Conservation (phyloP, 2,113 vertebrate genomes). For the Oreochromis spilurus region DNA sequence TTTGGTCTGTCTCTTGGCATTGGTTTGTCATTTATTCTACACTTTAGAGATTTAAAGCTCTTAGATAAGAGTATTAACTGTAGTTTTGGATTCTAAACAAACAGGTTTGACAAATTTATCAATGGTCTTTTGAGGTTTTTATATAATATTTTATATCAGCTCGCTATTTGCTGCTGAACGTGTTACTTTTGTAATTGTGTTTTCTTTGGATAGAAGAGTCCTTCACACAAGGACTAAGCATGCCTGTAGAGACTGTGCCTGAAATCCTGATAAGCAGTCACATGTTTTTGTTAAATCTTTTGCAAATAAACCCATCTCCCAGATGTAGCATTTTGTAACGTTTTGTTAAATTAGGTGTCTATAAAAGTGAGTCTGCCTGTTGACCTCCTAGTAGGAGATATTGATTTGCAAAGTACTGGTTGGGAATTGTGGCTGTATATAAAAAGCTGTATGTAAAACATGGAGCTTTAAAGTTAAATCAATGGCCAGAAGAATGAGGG, state of each 20-base stretch:
- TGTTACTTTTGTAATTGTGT: background rate
- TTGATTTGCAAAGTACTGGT: slow-evolving; percentile 52
- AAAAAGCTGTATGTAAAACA: background rate
- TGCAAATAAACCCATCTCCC: slow-evolving; percentile 32
- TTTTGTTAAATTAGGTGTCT: background rate
- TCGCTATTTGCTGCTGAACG: background rate
- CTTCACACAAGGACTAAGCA: slow-evolving; percentile 41
- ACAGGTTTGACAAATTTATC: background rate
- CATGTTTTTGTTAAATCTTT: slow-evolving; percentile 21
- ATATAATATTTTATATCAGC: background rate
- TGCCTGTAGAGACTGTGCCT: background rate
- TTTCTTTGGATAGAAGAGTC: background rate
- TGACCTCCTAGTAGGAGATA: slow-evolving; percentile 27
- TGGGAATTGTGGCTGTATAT: background rate
- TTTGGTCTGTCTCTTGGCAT: background rate
- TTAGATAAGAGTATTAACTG: background rate
- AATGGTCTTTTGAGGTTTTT: background rate
- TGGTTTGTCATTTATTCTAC: background rate
- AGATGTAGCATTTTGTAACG: background rate
- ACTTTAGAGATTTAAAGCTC: background rate
- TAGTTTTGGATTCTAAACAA: background rate
- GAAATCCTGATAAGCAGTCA: slow-evolving; percentile 35
- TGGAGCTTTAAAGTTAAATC: slow-evolving; percentile 51
- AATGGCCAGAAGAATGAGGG: slow-evolving; percentile 57
- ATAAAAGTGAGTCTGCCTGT: slow-evolving; percentile 34